These are phyloP conservation scores for Cyrtonyx montezumae DNA, from an alignment of 2,113 vertebrate species.

Conservation along the genomic window DNA sequence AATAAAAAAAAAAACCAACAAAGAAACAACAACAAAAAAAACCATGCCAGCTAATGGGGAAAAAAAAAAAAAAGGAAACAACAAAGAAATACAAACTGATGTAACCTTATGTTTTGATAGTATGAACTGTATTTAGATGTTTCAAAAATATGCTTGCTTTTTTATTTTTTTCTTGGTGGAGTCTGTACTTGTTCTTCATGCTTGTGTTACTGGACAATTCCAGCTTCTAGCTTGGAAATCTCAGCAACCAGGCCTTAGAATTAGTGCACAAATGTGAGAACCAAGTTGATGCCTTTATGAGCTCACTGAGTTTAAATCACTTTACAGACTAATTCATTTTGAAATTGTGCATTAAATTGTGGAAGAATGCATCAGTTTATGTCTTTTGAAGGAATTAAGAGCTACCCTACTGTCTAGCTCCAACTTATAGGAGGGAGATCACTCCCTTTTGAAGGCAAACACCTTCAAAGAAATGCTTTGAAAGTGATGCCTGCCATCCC, in stretches of 20 bases:
- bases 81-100: neutral
- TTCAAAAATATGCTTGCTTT: neutral
- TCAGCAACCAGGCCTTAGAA: neutral
- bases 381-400: neutral
- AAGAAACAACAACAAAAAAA: too few species aligned
- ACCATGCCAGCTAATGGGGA: rapidly evolving
- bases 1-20: neutral
- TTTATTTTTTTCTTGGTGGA: neutral
- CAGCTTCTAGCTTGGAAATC: neutral
- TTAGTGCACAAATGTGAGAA: rapidly evolving
- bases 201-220: neutral
- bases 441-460: too few species aligned
- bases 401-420: neutral
- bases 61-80: neutral
- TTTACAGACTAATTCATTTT: conserved; percentile 19
- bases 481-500: too few species aligned
- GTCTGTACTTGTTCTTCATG: rapidly evolving
- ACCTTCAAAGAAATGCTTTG: too few species aligned
- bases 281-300: neutral
- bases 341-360: conserved; percentile 19
- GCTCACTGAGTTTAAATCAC: conserved; percentile 25
- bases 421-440: too few species aligned
- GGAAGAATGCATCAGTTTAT: conserved; percentile 17
- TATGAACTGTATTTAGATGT: neutral
- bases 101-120: neutral